Base-by-base conservation (phyloP, 2,888 invertebrate genomes). In the Apotomis turbidana region DNA sequence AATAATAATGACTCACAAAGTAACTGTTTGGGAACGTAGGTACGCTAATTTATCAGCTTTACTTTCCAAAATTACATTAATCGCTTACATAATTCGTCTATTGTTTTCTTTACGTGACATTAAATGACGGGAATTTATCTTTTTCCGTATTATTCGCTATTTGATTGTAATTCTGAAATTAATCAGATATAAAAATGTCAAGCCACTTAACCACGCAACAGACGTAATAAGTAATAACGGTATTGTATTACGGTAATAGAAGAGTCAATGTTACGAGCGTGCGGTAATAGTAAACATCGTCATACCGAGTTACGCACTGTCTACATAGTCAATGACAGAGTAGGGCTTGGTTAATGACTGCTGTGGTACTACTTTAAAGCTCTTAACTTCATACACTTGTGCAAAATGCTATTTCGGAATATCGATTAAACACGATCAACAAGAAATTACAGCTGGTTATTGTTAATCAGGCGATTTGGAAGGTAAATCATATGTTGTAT, bases 171-270 rank as follows among this genome's bases (percentile, higher is more conserved):
- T 9, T 13, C 44, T 41, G 12, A 57, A 55, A 71, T 61, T 49
- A 67, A 58, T 55, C 49, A 49, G 44, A 46, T 49, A 13, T 3
- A 46, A 36, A 69, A 70, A 69, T 55, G 70, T 70, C 70, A 63
- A 51, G 49, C 38, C 13, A 58, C 44, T 52, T 4, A 41, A 46
- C 12, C 13, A 71, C 38, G 58, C 52, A 63, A 54, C 38, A 13
- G 38, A 63, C 62, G 59, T 68, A 68, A 68, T 52, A 64, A 51
- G 41, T 68, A 68, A 68, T 52, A 64, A 51, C 38, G 58, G 49
- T 58, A 58, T 58, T 62, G 41, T 57, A 49, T 58, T 58, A 59
- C 64, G 63, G 51, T 12, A 68, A 49, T 49, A 12, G 9, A 51
- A 41, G 46, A 55, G 44, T 36, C 68, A 13, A 38, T n/a, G 44